Percentiles rank a stretch among this genome's conserved stretches.
These are phyloP conservation scores for Charaxes varanes DNA, from an alignment of 1,140 invertebrate genomes.

Conservation along the genomic window DNA sequence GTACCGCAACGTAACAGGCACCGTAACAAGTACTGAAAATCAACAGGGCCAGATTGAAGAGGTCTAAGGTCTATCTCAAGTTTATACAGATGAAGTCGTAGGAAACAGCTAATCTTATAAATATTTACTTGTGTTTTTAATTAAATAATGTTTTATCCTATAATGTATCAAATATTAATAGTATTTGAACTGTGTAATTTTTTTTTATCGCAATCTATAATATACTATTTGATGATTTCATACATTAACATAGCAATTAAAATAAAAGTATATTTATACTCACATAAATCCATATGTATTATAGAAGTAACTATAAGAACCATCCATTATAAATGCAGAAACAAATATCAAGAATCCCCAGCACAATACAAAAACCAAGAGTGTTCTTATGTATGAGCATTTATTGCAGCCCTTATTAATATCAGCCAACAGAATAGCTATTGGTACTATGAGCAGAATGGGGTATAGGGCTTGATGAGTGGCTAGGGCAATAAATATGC, in stretches of 20 bases:
- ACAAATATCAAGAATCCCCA: constrained; percentile 68
- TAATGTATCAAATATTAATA: no score
- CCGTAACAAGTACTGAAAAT: no score
- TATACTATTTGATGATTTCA: no score
- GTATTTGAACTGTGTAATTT: no score
- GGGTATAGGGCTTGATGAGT: constrained; percentile 92
- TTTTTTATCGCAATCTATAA: no score
- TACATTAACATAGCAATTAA: not conserved
- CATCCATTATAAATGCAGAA: constrained; percentile 70
- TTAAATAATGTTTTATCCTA: no score
- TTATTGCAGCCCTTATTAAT: constrained; percentile 64
- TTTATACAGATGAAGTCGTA: no score
- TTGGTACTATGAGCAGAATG: constrained; percentile 86
- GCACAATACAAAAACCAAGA: constrained; percentile 61
- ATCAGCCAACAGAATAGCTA: constrained; percentile 72
- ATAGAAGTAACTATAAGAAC: constrained; percentile 83
- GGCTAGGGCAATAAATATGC: constrained; percentile 82
- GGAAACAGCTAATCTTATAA: no score
- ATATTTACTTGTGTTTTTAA: no score
- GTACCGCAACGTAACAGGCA: no score
- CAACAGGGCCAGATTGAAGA: no score
- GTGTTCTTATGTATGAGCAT: constrained; percentile 68
- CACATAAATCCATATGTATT: constrained; percentile 91
- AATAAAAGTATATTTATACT: constrained; percentile 44
- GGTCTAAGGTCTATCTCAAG: no score